Conservation (phyloP, 2,113 vertebrate genomes). For the Tychaedon coryphoeus region DNA sequence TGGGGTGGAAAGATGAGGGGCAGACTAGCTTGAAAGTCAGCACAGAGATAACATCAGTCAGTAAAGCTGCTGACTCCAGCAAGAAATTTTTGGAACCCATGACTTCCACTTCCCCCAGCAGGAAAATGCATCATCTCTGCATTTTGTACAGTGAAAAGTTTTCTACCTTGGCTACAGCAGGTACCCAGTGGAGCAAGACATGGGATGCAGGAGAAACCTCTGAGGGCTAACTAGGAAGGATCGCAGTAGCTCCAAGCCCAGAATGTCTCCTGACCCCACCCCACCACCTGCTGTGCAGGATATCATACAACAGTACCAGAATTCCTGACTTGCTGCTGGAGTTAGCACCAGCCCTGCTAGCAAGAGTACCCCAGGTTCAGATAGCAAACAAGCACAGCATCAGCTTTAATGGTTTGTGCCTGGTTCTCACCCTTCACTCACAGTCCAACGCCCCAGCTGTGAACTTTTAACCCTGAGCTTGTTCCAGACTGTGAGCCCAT, state of each 20-base stretch:
- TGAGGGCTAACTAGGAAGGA: not conserved
- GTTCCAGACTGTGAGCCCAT: not conserved
- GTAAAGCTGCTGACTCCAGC: not conserved
- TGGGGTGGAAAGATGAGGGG: not conserved
- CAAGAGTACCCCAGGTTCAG: not conserved
- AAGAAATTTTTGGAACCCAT: not conserved
- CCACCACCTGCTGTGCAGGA: not conserved
- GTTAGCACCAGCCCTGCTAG: not conserved
- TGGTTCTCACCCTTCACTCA: not conserved
- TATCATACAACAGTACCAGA: not conserved
- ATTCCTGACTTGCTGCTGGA: not conserved
- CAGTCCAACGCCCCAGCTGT: not conserved
- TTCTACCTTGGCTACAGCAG: not conserved
- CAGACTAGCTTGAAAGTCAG: not conserved
- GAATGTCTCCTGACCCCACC: not conserved
- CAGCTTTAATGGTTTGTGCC: not conserved
- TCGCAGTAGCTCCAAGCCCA: accelerated
- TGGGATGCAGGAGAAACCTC: not conserved
- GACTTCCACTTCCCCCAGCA: not conserved
- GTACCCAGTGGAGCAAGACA: not conserved
- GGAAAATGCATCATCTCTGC: not conserved
- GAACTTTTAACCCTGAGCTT: not conserved
- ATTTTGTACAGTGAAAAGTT: not conserved
- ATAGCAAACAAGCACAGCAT: not conserved
- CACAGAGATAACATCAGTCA: not conserved